A percentile compares a stretch with the other conserved stretches of the same genome.
Evolutionary conservation across 2,888 invertebrate genomes (phyloP).

Genomic region (Herminia tarsipennalis): DNA sequence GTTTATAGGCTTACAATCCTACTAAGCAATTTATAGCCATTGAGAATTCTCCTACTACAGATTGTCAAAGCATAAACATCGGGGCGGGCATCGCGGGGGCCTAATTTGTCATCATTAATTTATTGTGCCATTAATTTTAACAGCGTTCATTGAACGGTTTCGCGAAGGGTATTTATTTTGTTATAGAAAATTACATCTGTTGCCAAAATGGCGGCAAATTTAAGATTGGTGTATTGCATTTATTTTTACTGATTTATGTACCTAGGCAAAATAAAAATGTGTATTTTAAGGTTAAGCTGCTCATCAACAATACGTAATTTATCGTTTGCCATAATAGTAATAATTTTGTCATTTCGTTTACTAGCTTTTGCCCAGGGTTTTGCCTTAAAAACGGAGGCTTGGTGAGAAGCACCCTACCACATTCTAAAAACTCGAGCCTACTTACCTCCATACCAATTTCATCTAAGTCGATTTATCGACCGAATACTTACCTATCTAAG

Average conservation of each 20-base stretch:
- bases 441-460: not conserved
- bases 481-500: not conserved
- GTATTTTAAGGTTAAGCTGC: too few relatives aligned
- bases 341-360: too few relatives aligned
- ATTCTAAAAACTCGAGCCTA: too few relatives aligned
- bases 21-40: slow-evolving; percentile 10
- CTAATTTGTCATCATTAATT: slow-evolving; percentile 25
- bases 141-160: slow-evolving; percentile 20
- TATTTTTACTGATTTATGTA: too few relatives aligned
- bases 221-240: not conserved
- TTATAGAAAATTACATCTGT: slow-evolving; percentile 21
- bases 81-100: slow-evolving; percentile 14
- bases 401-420: too few relatives aligned
- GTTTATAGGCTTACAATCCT: slow-evolving; percentile 6
- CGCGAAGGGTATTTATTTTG: slow-evolving; percentile 18
- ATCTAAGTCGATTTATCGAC: not conserved
- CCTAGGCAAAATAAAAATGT: too few relatives aligned
- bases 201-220: slow-evolving; percentile 13
- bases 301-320: too few relatives aligned
- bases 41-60: slow-evolving; percentile 14
- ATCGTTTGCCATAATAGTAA: too few relatives aligned
- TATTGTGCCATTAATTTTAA: slow-evolving; percentile 23
- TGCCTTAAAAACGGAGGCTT: too few relatives aligned
- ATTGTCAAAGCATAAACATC: slow-evolving; percentile 17
- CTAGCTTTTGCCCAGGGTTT: too few relatives aligned